phyloP scores from a whole-genome alignment of 2,888 invertebrate species.

The Rosalia funebris region DNA sequence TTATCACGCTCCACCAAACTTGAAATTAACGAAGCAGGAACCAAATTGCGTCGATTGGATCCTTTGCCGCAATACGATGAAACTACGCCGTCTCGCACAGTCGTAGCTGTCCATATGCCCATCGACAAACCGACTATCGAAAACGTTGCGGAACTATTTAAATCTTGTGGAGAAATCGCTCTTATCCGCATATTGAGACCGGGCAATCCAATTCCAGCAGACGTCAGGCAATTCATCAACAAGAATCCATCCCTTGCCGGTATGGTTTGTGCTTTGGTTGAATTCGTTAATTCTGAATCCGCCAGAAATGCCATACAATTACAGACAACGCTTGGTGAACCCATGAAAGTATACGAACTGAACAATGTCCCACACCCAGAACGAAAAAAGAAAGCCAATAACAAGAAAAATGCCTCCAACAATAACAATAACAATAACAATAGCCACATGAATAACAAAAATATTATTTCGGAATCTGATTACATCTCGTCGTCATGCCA shows the following conservation, averaged over 20 bases:
- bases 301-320: conserved; percentile 84
- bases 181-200: conserved; percentile 87
- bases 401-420: conserved; percentile 70
- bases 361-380: conserved; percentile 76
- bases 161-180: conserved; percentile 89
- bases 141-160: conserved; percentile 90
- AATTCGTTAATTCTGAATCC: conserved; percentile 88
- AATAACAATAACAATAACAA: conserved; percentile 68
- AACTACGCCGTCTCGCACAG: conserved; percentile 90
- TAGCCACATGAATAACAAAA: conserved; percentile 36
- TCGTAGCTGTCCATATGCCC: conserved; percentile 87
- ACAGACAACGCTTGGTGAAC: conserved; percentile 68
- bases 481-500: conserved; percentile 66
- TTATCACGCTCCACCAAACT: conserved; percentile 80
- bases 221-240: conserved; percentile 89
- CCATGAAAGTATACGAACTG: conserved; percentile 80
- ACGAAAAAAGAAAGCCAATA: conserved; percentile 76
- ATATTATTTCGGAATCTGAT: conserved; percentile 52
- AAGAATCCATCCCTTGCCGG: conserved; percentile 90
- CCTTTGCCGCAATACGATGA: conserved; percentile 91
- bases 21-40: conserved; percentile 90
- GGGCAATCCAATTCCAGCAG: conserved; percentile 89
- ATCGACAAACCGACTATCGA: conserved; percentile 88
- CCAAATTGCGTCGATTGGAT: conserved; percentile 86
- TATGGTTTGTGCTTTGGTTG: conserved; percentile 88